phyloP scores from a whole-genome alignment of 2,888 invertebrate genomes.

The Noctua fimbriata region DNA sequence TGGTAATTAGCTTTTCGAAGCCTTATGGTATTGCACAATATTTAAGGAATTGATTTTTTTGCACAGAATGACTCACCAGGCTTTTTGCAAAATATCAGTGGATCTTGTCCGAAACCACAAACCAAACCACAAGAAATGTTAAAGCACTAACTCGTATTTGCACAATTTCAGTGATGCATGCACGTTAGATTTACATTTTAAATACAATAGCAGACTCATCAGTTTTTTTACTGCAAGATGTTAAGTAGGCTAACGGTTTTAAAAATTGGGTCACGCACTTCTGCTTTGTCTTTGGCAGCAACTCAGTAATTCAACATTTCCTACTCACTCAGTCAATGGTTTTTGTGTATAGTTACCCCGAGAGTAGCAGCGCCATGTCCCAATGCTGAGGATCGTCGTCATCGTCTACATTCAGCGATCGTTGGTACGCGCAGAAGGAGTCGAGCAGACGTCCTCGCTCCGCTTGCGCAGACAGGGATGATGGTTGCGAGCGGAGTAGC shows the following conservation, averaged over 20 bases:
- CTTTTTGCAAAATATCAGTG: slow-evolving; percentile 25
- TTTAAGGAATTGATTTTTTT: slow-evolving; percentile 10
- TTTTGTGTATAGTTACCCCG: slow-evolving; percentile 89
- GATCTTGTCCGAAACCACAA: slow-evolving; percentile 25
- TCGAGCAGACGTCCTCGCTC: slow-evolving; percentile 93
- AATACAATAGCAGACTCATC: slow-evolving; percentile 45
- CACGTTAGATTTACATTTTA: slow-evolving; percentile 46
- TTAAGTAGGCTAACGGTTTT: slow-evolving; percentile 33
- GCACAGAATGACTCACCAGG: slow-evolving; percentile 41
- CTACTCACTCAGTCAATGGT: slow-evolving; percentile 13
- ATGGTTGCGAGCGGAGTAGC: slow-evolving; percentile 92
- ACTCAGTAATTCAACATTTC: not conserved
- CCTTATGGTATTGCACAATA: slow-evolving; percentile 12
- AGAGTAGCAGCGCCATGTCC: slow-evolving; percentile 95
- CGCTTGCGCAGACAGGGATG: slow-evolving; percentile 91
- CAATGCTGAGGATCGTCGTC: slow-evolving; percentile 94
- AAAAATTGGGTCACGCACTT: slow-evolving; percentile 19
- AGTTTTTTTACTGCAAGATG: slow-evolving; percentile 17
- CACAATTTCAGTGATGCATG: slow-evolving; percentile 51
- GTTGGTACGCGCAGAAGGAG: slow-evolving; percentile 94
- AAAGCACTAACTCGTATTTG: slow-evolving; percentile 47
- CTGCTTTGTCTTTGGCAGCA: not conserved
- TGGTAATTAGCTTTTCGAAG: slow-evolving; percentile 1
- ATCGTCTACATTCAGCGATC: slow-evolving; percentile 91
- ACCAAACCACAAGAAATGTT: slow-evolving; percentile 38